phyloP scores from a whole-genome alignment of 1,140 invertebrate genomes.

The Macrotrachela quadricornifera region DNA sequence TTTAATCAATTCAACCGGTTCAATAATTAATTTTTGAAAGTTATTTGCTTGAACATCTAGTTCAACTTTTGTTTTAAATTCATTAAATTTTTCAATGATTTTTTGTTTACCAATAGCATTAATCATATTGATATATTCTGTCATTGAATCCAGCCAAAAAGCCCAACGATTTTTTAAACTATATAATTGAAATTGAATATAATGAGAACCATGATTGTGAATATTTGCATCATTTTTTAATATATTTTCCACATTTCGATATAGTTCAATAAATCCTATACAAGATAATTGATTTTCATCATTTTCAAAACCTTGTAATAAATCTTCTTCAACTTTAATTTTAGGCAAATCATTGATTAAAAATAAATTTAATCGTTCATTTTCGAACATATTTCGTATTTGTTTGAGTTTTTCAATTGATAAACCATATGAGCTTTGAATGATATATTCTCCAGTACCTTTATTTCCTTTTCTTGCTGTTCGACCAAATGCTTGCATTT shows the following conservation, averaged over 20 bases:
- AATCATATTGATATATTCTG: not conserved
- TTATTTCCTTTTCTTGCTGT: not conserved
- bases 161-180: not conserved
- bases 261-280: too few relatives aligned
- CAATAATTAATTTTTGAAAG: not conserved
- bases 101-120: too few relatives aligned
- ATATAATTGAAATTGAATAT: not conserved
- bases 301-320: not conserved
- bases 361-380: not conserved
- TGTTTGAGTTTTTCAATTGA: not conserved
- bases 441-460: not conserved
- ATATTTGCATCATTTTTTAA: not conserved
- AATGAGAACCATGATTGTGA: not conserved
- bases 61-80: not conserved
- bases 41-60: too few relatives aligned
- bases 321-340: not conserved
- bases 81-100: not conserved
- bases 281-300: too few relatives aligned
- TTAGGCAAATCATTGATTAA: not conserved
- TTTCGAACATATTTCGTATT: not conserved
- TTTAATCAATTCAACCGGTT: not conserved
- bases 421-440: not conserved
- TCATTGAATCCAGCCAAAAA: not conserved
- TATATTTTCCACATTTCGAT: too few relatives aligned
- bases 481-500: not conserved